Percentiles rank a stretch among this genome's conserved stretches.
phyloP scores from a whole-genome alignment of 1,140 invertebrate genomes.

The Atta colombica region DNA sequence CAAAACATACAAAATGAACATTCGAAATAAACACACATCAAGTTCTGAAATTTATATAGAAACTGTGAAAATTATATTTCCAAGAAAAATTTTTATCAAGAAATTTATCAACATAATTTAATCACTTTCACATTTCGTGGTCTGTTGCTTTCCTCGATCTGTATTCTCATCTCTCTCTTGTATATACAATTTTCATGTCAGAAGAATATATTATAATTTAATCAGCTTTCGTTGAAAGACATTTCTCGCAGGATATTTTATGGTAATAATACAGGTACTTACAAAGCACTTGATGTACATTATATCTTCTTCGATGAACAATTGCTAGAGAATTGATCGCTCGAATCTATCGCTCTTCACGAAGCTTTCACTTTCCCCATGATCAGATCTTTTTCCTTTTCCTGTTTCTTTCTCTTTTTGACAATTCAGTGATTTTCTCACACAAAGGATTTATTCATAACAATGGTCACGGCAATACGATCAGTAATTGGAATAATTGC shows the following conservation, averaged over 20 bases:
- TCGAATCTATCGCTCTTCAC: not conserved
- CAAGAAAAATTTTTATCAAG: not conserved
- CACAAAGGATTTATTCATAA: conserved; percentile 9
- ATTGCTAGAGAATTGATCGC: conserved; percentile 23
- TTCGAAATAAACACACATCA: too few species aligned
- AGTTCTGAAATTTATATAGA: too few species aligned
- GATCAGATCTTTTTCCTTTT: conserved; percentile 12
- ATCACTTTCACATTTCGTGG: conserved; percentile 33
- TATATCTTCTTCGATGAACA: conserved; percentile 9
- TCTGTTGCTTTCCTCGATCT: conserved; percentile 3
- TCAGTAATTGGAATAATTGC: conserved; percentile 44
- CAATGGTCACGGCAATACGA: conserved; percentile 16
- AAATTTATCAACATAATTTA: not conserved
- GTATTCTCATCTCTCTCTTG: not conserved
- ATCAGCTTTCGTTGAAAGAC: not conserved
- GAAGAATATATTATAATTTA: not conserved
- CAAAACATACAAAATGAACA: too few species aligned
- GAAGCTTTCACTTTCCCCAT: conserved; percentile 45
- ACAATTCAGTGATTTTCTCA: not conserved
- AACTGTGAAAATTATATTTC: not conserved
- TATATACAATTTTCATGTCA: not conserved
- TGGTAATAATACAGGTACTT: conserved; percentile 3
- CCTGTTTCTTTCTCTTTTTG: not conserved
- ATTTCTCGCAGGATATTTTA: not conserved
- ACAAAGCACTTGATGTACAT: conserved; percentile 40